Base-by-base conservation (phyloP, 2,888 invertebrate species). In the Dermolepida albohirtum region DNA sequence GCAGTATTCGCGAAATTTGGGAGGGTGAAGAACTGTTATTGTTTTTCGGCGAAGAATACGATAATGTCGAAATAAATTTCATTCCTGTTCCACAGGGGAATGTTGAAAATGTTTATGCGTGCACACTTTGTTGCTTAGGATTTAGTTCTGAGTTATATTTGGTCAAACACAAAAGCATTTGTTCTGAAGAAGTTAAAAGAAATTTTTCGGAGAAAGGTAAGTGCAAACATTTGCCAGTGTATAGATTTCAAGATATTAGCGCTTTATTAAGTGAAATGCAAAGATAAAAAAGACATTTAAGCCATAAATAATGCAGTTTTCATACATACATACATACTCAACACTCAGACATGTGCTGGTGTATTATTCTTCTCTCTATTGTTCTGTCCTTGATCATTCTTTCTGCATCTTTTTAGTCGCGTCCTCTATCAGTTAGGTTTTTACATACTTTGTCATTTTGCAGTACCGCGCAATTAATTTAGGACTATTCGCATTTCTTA, bases 71-170 rank as follows among this genome's bases (percentile, higher is more conserved):
- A 43, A 57, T 27, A 5, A 27, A 57, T 43, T 57, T 57, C n/a
- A 43, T 8, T 22, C 39, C 12, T 0, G 7, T 10, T 14, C 1
- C 2, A 14, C 22, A 43, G 22, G 27, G 5, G 22, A 27, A 22
- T 12, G 10, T 44, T 22, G 43, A 43, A 1, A 22, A 41, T 22
- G 27, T 43, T 5, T 57, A 41, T 22, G 57, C 39, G 2, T 57
- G 57, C 11, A 57, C 57, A 11, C 22, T 22, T 57, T 57, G 57
- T 14, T 57, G 43, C 43, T 57, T 57, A 10, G 57, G 57, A 22
- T 57, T 57, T 43, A 22, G 14, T 17, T 41, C 57, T 1, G 57
- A 41, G 27, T 22, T 43, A 12, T n/a, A 43, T 43, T 39, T 57
- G 8, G 17, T 22, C 6, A 43, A 14, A 43, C 57, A 57, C 22